These are phyloP conservation scores for Sycobia sp. DNA, from an alignment of 1,140 invertebrate genomes.

Conservation along the genomic window DNA sequence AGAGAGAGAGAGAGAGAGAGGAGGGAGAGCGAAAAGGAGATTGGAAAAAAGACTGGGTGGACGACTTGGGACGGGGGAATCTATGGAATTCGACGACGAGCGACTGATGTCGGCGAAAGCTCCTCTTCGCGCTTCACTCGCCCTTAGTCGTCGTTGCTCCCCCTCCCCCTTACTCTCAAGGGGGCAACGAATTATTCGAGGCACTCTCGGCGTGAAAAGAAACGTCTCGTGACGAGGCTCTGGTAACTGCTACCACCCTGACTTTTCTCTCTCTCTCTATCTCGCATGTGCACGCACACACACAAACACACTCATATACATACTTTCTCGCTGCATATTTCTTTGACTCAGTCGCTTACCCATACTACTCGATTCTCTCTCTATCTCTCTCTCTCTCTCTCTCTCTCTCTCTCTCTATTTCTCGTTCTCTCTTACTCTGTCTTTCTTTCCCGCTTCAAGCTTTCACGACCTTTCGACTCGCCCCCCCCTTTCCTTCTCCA, in stretches of 20 bases:
- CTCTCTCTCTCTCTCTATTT: no score
- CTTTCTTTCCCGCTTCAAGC: not conserved
- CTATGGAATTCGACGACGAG: not conserved
- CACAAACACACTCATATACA: no score
- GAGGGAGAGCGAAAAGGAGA: not conserved
- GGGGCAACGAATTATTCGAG: constrained; percentile 12
- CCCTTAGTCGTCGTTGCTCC: no score
- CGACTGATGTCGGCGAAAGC: not conserved
- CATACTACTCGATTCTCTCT: no score
- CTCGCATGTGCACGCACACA: no score
- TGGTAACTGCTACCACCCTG: not conserved
- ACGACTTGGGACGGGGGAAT: not conserved
- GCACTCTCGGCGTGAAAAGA: constrained; percentile 23
- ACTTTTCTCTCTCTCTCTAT: not conserved
- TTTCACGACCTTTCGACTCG: constrained; percentile 18
- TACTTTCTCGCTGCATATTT: no score
- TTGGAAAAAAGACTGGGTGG: not conserved
- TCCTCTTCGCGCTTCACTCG: no score
- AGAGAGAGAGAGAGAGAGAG: not conserved
- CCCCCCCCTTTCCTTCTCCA: not conserved
- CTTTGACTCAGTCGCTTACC: no score
- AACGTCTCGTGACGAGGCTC: no score
- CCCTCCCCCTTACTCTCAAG: not conserved
- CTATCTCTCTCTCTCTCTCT: no score
- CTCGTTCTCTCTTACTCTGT: no score